A percentile compares a stretch with the other conserved stretches of the same genome.
Evolutionary conservation across 1,140 invertebrate species (phyloP).

Genomic region (Linepithema humile): DNA sequence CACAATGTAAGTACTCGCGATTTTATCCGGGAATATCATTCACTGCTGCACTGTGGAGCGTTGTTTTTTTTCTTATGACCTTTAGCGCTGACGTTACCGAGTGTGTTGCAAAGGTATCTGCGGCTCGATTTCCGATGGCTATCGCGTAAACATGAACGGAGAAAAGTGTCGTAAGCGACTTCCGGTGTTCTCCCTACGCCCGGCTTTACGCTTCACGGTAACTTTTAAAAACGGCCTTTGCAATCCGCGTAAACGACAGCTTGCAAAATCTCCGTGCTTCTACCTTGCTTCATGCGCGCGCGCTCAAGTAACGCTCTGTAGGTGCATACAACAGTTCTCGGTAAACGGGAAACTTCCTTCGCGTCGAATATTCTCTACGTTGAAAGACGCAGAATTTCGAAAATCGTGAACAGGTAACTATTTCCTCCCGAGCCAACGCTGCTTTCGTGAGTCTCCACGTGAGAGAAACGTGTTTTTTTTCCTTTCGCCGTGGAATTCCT

Average conservation of each 20-base stretch:
- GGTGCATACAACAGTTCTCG: neutral
- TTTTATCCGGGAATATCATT: slow-evolving; percentile 39
- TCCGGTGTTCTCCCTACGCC: slow-evolving; percentile 6
- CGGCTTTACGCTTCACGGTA: slow-evolving; percentile 22
- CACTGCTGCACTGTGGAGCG: too few species aligned
- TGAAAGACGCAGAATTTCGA: neutral
- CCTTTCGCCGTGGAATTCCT: neutral
- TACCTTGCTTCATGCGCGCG: slow-evolving; percentile 17
- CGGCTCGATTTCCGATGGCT: slow-evolving; percentile 30
- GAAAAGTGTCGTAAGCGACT: slow-evolving; percentile 29
- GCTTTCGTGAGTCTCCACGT: neutral
- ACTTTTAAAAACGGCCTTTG: slow-evolving; percentile 33
- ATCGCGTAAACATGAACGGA: neutral
- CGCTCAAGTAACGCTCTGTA: neutral
- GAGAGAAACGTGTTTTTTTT: neutral
- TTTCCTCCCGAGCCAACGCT: neutral
- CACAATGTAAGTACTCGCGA: slow-evolving; percentile 8
- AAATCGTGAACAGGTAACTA: neutral
- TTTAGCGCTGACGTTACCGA: neutral
- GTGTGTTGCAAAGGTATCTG: neutral
- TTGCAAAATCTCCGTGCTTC: slow-evolving; percentile 33
- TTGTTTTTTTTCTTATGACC: slow-evolving; percentile 28
- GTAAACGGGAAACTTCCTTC: neutral
- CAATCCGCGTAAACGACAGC: neutral
- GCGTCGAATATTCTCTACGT: neutral